Percentiles rank a stretch among this genome's conserved stretches.
These are phyloP conservation scores for Zingel zingel DNA, from an alignment of 2,113 vertebrate genomes.

Conservation along the genomic window DNA sequence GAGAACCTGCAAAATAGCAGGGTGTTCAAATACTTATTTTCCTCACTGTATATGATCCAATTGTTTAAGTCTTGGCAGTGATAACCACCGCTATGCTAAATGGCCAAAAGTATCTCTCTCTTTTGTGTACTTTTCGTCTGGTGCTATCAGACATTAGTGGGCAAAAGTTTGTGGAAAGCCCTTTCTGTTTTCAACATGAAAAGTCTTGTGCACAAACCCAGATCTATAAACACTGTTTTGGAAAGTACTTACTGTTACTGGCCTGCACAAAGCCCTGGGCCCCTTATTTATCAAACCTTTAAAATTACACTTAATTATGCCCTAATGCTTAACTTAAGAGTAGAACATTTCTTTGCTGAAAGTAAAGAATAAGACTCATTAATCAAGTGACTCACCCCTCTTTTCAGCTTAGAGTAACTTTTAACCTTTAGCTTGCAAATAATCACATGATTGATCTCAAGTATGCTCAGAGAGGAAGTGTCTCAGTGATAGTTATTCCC, in stretches of 20 bases:
- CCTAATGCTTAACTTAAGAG: neutral
- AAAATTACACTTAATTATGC: neutral
- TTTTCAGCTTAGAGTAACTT: neutral
- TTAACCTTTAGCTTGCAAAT: too few species aligned
- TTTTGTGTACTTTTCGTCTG: too few species aligned
- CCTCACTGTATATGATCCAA: too few species aligned
- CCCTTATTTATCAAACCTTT: neutral
- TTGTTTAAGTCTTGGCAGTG: neutral
- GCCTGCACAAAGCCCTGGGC: neutral
- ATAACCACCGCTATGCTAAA: neutral
- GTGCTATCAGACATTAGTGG: too few species aligned
- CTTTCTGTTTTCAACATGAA: neutral
- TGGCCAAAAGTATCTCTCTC: conserved; percentile 21
- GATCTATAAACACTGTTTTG: neutral
- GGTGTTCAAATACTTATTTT: too few species aligned
- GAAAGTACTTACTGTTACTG: neutral
- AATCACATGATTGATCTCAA: neutral
- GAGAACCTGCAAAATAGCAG: too few species aligned
- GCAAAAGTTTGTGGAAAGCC: too few species aligned
- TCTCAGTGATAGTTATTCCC: too few species aligned
- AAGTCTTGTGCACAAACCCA: neutral
- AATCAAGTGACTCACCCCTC: neutral
- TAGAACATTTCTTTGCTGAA: too few species aligned
- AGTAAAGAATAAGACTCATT: too few species aligned
- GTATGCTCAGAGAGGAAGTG: neutral